Percentiles rank a stretch among this genome's conserved stretches.
Evolutionary conservation across 2,797 vertebrate genomes (phyloP).

Genomic region (Anabas testudineus): DNA sequence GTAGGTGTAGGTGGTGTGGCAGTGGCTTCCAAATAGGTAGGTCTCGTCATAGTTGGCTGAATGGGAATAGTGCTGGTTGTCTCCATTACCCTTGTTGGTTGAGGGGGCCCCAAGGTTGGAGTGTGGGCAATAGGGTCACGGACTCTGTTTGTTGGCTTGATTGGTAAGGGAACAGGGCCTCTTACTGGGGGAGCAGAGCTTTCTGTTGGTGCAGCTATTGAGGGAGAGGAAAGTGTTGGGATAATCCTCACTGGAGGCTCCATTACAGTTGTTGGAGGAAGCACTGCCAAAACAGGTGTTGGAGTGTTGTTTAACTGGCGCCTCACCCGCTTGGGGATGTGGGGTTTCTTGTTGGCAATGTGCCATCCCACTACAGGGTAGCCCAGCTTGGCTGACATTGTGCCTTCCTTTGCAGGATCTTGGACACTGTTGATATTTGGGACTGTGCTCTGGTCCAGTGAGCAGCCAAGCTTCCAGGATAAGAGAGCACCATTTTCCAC

Average conservation of each 20-base stretch:
- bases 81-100: conserved; percentile 89
- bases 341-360: conserved; percentile 97
- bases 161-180: conserved; percentile 90
- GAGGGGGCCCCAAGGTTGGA: conserved; percentile 87
- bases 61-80: conserved; percentile 85
- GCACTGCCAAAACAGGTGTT: conserved; percentile 83
- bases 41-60: conserved; percentile 88
- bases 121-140: conserved; percentile 91
- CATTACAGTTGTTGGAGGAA: conserved; percentile 89
- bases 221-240: conserved; percentile 93
- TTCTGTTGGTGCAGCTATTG: conserved; percentile 91
- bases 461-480: conserved; percentile 97
- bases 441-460: conserved; percentile 92
- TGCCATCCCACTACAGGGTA: conserved; percentile 99
- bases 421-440: conserved; percentile 93
- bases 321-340: conserved; percentile 91
- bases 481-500: conserved; percentile 96
- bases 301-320: conserved; percentile 95
- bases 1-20: conserved; percentile 82
- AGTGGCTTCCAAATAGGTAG: conserved; percentile 87
- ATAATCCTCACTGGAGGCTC: conserved; percentile 92
- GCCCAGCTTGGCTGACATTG: conserved; percentile 94
- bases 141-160: conserved; percentile 91
- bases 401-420: conserved; percentile 92
- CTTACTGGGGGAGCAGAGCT: conserved; percentile 90